Conservation (phyloP, 2,113 vertebrate genomes). For the Hymenochirus boettgeri region DNA sequence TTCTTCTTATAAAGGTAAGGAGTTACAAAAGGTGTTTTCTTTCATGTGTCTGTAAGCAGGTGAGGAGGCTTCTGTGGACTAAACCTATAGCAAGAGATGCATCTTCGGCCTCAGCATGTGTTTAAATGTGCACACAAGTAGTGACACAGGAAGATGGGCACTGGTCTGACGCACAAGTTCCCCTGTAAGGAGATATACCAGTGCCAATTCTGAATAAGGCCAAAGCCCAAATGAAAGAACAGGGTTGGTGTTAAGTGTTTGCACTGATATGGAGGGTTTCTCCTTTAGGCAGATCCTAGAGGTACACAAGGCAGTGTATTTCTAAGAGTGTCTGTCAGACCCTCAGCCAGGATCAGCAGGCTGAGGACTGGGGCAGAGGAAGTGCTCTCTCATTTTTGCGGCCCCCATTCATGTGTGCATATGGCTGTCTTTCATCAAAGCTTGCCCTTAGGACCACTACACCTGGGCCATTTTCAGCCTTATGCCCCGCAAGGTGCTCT, state of each 20-base stretch:
- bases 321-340: slow-evolving; percentile 39
- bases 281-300: slow-evolving; percentile 70
- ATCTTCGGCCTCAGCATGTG: slow-evolving; percentile 22
- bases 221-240: slow-evolving; percentile 46
- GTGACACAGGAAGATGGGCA: slow-evolving; percentile 11
- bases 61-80: slow-evolving; percentile 9
- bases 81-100: slow-evolving; percentile 14
- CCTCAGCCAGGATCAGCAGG: slow-evolving; percentile 79
- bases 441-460: slow-evolving; percentile 79
- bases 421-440: slow-evolving; percentile 90
- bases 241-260: slow-evolving; percentile 57
- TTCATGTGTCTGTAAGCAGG: slow-evolving; percentile 5
- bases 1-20: slow-evolving; percentile 18
- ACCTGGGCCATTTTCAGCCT: slow-evolving; percentile 78
- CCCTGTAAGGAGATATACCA: slow-evolving; percentile 20
- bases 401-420: slow-evolving; percentile 96
- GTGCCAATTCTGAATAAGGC: slow-evolving; percentile 9
- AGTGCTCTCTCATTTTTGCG: slow-evolving; percentile 88
- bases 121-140: not conserved
- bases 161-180: slow-evolving; percentile 33
- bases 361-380: slow-evolving; percentile 95
- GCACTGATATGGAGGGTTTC: slow-evolving; percentile 62
- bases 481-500: slow-evolving; percentile 85
- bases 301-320: slow-evolving; percentile 76
- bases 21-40: slow-evolving; percentile 16